phyloP scores from a whole-genome alignment of 2,113 vertebrate genomes.

The Chauna torquata region DNA sequence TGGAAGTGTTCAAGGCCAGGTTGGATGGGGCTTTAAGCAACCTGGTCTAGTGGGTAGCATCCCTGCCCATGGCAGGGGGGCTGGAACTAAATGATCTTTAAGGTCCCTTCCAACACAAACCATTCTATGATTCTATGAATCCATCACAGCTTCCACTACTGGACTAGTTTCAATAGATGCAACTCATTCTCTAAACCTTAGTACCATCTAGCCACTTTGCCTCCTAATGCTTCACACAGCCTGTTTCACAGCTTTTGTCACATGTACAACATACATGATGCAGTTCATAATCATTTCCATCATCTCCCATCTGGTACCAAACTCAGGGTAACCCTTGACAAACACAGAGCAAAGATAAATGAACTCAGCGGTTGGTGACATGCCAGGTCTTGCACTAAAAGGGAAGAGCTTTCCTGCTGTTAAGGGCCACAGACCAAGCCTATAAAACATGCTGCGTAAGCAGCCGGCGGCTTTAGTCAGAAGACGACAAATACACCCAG shows the following conservation, averaged over 20 bases:
- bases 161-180: neutral
- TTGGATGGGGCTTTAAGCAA: too few relatives aligned
- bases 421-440: neutral
- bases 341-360: neutral
- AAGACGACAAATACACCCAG: neutral
- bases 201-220: neutral
- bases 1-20: too few relatives aligned
- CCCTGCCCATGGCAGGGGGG: too few relatives aligned
- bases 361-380: neutral
- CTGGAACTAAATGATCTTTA: too few relatives aligned
- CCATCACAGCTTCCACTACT: neutral
- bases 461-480: neutral
- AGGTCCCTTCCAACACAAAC: too few relatives aligned
- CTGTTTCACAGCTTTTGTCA: neutral
- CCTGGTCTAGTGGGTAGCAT: too few relatives aligned
- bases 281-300: neutral
- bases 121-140: too few relatives aligned
- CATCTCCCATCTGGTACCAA: neutral
- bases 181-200: neutral
- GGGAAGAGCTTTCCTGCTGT: neutral
- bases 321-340: neutral
- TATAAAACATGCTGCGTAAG: rapidly evolving
- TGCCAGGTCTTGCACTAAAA: neutral
- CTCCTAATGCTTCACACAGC: neutral
- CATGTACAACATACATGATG: rapidly evolving